Conservation (phyloP, 1,140 invertebrate species). For the Coelopa frigida region DNA sequence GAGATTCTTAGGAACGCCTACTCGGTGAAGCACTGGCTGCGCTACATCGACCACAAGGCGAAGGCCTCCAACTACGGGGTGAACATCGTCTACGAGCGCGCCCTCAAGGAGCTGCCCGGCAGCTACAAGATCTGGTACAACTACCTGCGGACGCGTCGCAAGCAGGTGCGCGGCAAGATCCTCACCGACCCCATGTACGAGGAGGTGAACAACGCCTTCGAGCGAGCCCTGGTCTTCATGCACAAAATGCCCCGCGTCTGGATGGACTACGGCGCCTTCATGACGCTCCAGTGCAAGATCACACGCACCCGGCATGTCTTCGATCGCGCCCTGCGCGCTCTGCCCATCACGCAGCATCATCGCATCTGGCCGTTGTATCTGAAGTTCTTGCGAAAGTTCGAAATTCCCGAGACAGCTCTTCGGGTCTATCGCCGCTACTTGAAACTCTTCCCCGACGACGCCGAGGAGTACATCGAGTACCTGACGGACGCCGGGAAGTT, state of each 20-base stretch:
- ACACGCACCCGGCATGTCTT: constrained; percentile 87
- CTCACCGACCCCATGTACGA: constrained; percentile 83
- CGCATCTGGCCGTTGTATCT: constrained; percentile 97
- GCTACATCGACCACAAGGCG: constrained; percentile 96
- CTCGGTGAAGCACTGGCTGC: constrained; percentile 95
- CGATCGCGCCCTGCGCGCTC: constrained; percentile 84
- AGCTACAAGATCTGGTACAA: constrained; percentile 99
- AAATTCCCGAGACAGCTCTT: constrained; percentile 93
- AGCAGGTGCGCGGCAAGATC: constrained; percentile 73
- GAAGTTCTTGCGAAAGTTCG: constrained; percentile 80
- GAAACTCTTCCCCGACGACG: constrained; percentile 88
- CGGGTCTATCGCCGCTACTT: constrained; percentile 91
- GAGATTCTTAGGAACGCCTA: constrained; percentile 95
- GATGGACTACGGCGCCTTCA: constrained; percentile 93
- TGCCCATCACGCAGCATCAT: constrained; percentile 97
- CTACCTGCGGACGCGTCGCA: constrained; percentile 79
- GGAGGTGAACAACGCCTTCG: constrained; percentile 93
- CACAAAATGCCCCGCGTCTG: constrained; percentile 99
- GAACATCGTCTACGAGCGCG: constrained; percentile 92
- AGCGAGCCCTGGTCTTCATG: constrained; percentile 95
- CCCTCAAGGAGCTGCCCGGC: constrained; percentile 91
- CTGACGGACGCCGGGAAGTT: constrained; percentile 74
- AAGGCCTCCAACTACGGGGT: constrained; percentile 69
- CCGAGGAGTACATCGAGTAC: constrained; percentile 96
- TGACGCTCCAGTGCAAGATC: constrained; percentile 84